These are phyloP conservation scores for Rostrhamus sociabilis DNA, from an alignment of 2,797 vertebrate species.

Conservation along the genomic window DNA sequence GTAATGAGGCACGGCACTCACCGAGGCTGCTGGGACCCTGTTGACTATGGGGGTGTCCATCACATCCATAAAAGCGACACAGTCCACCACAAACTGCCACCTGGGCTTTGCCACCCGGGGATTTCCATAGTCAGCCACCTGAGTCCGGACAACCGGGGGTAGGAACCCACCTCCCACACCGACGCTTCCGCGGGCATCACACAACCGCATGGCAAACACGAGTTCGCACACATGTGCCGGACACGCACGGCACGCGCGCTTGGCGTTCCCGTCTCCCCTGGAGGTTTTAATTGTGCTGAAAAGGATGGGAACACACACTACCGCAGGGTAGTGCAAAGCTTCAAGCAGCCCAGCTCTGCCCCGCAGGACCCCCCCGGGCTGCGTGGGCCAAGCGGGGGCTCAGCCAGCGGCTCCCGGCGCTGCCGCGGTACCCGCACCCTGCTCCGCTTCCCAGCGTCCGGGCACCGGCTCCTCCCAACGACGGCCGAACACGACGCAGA, in stretches of 20 bases:
- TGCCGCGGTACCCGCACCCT: background rate
- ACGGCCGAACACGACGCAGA: fast-evolving
- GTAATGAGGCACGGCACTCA: fast-evolving
- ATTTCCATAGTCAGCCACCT: background rate
- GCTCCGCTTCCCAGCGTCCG: background rate
- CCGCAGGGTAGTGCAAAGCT: fast-evolving
- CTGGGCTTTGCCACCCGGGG: too few species aligned
- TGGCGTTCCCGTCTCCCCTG: fast-evolving
- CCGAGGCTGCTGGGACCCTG: background rate
- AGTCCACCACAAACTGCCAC: fast-evolving
- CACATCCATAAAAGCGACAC: background rate
- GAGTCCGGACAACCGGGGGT: background rate
- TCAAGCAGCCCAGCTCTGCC: background rate
- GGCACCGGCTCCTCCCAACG: background rate
- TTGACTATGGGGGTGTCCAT: background rate
- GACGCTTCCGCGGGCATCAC: fast-evolving
- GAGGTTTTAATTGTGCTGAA: background rate
- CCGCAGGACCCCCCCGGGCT: background rate
- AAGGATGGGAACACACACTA: background rate
- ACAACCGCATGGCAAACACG: fast-evolving
- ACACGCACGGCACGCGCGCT: fast-evolving
- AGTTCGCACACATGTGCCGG: fast-evolving
- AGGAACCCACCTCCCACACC: background rate
- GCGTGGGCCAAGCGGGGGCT: fast-evolving
- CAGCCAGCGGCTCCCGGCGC: background rate